Evolutionary conservation across 2,888 invertebrate genomes (phyloP), one percentile per base, ranked within the genome.

Genomic region (Isoperla grammatica): DNA sequence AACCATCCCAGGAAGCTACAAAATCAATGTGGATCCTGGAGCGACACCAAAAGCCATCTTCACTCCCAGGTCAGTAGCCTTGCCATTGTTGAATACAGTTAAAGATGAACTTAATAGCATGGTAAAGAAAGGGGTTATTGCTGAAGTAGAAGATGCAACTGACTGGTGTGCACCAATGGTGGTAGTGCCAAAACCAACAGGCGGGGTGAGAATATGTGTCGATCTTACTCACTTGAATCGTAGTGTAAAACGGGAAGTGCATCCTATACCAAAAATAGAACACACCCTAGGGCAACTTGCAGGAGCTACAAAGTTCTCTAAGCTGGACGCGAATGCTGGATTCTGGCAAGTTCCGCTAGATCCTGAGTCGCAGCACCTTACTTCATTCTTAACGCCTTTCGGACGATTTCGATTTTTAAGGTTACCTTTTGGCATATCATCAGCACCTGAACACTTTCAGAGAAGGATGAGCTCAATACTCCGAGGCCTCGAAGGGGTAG

Each of bases 101-200:
- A 69, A 69, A 62, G 15, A 56, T 11, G 69, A 73, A 65, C 45
- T 73, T 19, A 59, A 68, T 13, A 64, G 60, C 49, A 66, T 72
- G 66, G 58, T 64, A 49, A 55, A 60, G 11, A 20, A 63, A 42
- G 68, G 63, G 1, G 67, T 72, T 2, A 71, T 73, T 46, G 64
- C 64, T 35, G 55, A 65, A 3, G 69, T 72, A 1, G 65, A 68
- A 11, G 59, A 64, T 57, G 67, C 69, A 1, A 71, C 56, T 64
- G 69, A 67, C 1, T 72, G 71, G 71, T 72, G 70, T 57, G 67
- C 69, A n/a, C 69, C 68, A 1, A 70, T 73, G 58, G 73, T 73
- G 1, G 65, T 69, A 2, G 71, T 68, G 0, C 66, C 65, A 3
- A 70, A 71, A 62, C 53, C 56, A 1, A 59, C 59, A 29, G 65